Conservation (phyloP, 2,888 invertebrate species). For the Conistra vaccinii region DNA sequence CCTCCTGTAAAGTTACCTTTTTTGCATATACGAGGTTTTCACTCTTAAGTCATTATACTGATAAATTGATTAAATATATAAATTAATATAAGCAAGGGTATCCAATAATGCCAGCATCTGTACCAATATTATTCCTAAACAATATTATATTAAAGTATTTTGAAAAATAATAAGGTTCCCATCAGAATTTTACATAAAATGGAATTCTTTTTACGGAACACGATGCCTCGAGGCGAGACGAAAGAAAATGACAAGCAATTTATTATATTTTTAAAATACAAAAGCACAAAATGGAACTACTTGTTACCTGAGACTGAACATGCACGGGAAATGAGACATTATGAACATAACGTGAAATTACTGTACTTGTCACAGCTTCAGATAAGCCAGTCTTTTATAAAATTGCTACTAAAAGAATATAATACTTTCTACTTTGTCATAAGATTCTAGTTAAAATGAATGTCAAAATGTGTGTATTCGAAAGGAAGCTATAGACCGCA, state of each 20-base stretch:
- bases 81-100: background rate
- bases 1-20: no score
- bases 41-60: no score
- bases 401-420: background rate
- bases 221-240: conserved; percentile 16
- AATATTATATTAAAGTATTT: conserved; percentile 8
- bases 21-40: no score
- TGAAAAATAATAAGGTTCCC: conserved; percentile 18
- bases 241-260: conserved; percentile 37
- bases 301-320: conserved; percentile 6
- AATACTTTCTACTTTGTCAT: background rate
- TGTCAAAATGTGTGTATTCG: background rate
- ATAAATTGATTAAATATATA: background rate
- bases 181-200: conserved; percentile 35
- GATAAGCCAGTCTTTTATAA: background rate
- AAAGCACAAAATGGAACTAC: conserved; percentile 9
- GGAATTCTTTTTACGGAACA: conserved; percentile 18
- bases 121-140: background rate
- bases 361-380: background rate
- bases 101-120: conserved; percentile 1
- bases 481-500: background rate
- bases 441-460: background rate
- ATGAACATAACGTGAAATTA: background rate
- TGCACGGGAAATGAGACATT: background rate
- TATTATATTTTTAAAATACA: conserved; percentile 38